Evolutionary conservation across 2,797 vertebrate species (phyloP).

Genomic region (Acridotheres tristis): DNA sequence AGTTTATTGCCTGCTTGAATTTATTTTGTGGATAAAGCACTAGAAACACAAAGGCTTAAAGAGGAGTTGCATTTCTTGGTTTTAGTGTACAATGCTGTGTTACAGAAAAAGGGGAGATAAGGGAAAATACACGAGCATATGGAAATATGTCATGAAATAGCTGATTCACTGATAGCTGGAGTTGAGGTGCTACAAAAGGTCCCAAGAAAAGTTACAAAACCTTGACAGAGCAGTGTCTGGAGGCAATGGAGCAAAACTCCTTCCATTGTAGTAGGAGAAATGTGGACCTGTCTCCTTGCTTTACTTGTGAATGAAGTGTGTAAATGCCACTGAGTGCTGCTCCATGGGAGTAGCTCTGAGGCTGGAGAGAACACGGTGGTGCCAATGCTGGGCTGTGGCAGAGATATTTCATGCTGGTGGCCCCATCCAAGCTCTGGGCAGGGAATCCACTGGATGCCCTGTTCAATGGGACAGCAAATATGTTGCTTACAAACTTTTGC

Average conservation of each 20-base stretch:
- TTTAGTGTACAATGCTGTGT: not conserved
- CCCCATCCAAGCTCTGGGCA: not conserved
- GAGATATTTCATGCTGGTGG: not conserved
- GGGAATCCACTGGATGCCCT: too few relatives aligned
- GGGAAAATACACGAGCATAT: not conserved
- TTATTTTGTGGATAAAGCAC: not conserved
- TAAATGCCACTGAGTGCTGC: not conserved
- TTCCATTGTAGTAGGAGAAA: not conserved
- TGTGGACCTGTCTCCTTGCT: not conserved
- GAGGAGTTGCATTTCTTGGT: slow-evolving; percentile 19
- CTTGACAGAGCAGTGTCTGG: not conserved
- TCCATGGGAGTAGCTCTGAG: not conserved
- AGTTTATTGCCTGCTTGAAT: slow-evolving; percentile 29
- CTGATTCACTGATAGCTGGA: not conserved
- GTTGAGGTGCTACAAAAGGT: not conserved
- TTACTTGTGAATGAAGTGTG: not conserved
- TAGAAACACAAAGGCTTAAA: slow-evolving; percentile 20
- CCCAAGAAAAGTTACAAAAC: not conserved
- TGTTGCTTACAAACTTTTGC: not conserved
- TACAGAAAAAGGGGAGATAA: not conserved
- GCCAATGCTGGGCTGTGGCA: not conserved
- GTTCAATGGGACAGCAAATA: not conserved
- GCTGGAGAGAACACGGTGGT: not conserved
- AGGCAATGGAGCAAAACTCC: not conserved
- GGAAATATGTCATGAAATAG: not conserved